A percentile compares a stretch with the other conserved stretches of the same genome.
Evolutionary conservation across 2,797 vertebrate species (phyloP).

Genomic region (Amblyraja radiata): DNA sequence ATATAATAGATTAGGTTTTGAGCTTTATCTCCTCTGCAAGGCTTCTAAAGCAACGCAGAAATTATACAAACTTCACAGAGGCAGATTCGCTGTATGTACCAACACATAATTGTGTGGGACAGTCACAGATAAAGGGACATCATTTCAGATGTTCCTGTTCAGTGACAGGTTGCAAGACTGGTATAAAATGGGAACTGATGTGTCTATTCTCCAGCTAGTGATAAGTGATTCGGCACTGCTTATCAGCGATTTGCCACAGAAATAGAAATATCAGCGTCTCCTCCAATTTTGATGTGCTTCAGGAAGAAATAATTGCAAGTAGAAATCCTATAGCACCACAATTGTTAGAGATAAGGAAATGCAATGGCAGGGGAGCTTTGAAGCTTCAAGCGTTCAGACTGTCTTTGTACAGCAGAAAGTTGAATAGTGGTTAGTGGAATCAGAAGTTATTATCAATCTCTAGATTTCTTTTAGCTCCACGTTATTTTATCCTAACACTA

Average conservation of each 20-base stretch:
- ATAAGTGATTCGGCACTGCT: conserved; percentile 23
- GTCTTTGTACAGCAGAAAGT: not conserved
- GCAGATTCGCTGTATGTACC: not conserved
- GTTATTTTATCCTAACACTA: not conserved
- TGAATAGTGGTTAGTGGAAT: conserved; percentile 1
- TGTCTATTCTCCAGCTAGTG: not conserved
- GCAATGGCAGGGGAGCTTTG: not conserved
- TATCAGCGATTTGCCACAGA: conserved; percentile 18
- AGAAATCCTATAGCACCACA: not conserved
- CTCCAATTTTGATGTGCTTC: conserved; percentile 26
- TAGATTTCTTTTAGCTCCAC: not conserved
- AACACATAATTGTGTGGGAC: conserved; percentile 25
- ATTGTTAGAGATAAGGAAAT: conserved; percentile 14
- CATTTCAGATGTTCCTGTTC: conserved; percentile 30
- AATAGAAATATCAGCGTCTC: conserved; percentile 15
- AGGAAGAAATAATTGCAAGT: conserved; percentile 25
- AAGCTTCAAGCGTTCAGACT: not conserved
- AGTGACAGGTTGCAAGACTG: conserved; percentile 23
- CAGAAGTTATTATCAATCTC: not conserved
- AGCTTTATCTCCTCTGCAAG: not conserved
- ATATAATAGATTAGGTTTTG: not conserved
- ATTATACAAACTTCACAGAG: conserved; percentile 24
- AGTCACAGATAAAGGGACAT: conserved; percentile 28
- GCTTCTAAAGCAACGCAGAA: not conserved
- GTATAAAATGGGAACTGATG: conserved; percentile 32